Evolutionary conservation across 2,797 vertebrate genomes (phyloP), one percentile per base, ranked within the genome.

Genomic region (Tolypeutes matacus): DNA sequence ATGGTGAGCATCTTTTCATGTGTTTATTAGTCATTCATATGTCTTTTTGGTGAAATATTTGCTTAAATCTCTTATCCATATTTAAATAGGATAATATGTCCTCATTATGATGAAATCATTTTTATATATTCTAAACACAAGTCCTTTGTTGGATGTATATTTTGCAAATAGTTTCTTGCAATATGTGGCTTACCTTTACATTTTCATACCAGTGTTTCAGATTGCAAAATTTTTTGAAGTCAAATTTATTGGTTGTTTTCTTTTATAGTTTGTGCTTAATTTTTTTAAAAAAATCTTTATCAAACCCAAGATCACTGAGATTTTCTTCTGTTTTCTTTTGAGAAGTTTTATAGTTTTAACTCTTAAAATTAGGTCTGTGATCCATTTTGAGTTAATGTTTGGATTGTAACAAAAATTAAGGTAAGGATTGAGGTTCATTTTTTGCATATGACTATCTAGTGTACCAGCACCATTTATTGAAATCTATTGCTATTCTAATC

Each of bases 311-410:
- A 82, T 65, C 36, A 39, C 5, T 72, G 18, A n/a, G 15, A 72
- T 42, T 25, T 72, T 72, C 51, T 83, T 4, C 23, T 36, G 17
- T 90, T 92, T 89, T 70, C 10, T 58, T 65, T 39, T 25, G 42
- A 65, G 4, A 72, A 76, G 14, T 60, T 86, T 84, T 80, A 34
- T 34, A 81, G 25, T 39, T 91, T 89, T 67, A 36, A 2, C 23
- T 51, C 42, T 88, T 94, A 85, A 65, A 85, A 69, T 80, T 49
- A 2, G 3, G 7, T 53, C 25, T 36, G 39, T 46, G 11, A 73
- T 58, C 29, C 7, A n/a, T 72, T 83, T 70, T 87, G 27, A 73
- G 25, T 86, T 94, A 77, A 72, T n/a, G 70, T 90, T 72, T 67
- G 9, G 70, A 60, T 42, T 46, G 31, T 70, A 87, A 73, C 29